Base-by-base conservation (phyloP, 1,140 invertebrate genomes). In the Hylaeus anthracinus region DNA sequence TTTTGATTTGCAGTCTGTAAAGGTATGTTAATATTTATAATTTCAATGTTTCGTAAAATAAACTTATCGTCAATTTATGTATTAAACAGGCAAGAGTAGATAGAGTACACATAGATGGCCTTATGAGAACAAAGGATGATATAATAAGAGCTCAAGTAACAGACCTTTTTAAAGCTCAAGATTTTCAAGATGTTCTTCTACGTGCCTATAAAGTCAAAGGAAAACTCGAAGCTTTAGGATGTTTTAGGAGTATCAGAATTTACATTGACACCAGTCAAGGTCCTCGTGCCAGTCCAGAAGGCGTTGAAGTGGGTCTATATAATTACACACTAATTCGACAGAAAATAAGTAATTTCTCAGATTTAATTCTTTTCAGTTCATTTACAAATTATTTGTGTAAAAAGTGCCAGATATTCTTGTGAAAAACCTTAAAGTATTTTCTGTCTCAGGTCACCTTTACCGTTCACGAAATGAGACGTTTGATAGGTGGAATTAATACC, bases 231-330 rank as follows among this genome's bases (percentile, higher is more conserved):
- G 94, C 95, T 43, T 94, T 98, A 67, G 97, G 97, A 45, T 97
- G 97, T 90, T 98, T 98, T 90, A 96, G 96, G 85, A 96, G 96
- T 86, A 95, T 98, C 74, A 95, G 95, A 14, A 95, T 98, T 51
- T 95, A 95, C 81, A 97, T 99, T 82, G 98, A 98, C 90, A 97
- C 97, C n/a, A 97, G 96, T 83, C 94, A 95, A 89, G 96, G 96
- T 37, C 94, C 95, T 9, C 94, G 95, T 83, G 94, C 96, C 12
- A 95, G 95, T 39, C 94, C 95, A 26, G 95, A 97, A 91, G 97
- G 97, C 53, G 95, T 98, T 79, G 97, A 98, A 94, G 96, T 96
- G 90, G 82, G 86, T 88, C 73, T 81, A 83, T 83, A 82, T 85
- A 87, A 76, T 85, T 88, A 82, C 76, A 87, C 81, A 87, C 72